phyloP scores from a whole-genome alignment of 2,113 vertebrate species.

The Triplophysa siluroides region DNA sequence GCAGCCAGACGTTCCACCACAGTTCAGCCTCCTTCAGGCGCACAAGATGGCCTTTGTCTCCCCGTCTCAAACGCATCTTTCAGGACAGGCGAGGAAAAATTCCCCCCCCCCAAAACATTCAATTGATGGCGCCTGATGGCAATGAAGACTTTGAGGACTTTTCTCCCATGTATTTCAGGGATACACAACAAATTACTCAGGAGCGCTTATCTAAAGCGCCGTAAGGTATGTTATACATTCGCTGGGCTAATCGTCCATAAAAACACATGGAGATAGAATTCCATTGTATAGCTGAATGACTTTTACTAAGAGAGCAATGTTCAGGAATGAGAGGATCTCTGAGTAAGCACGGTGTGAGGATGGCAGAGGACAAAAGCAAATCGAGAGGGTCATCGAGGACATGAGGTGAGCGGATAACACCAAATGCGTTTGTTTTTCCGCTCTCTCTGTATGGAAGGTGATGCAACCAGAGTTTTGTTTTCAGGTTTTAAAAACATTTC shows the following conservation, averaged over 20 bases:
- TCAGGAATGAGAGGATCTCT: neutral
- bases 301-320: neutral
- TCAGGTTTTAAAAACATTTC: no score
- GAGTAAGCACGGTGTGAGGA: neutral
- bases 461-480: no score
- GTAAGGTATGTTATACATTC: neutral
- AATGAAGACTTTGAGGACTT: slow-evolving; percentile 47
- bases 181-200: slow-evolving; percentile 17
- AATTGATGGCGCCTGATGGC: slow-evolving; percentile 56
- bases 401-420: neutral
- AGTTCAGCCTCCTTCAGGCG: slow-evolving; percentile 52
- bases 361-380: neutral
- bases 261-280: slow-evolving; percentile 23
- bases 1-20: slow-evolving; percentile 54
- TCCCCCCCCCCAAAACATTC: slow-evolving; percentile 46
- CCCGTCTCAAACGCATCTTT: slow-evolving; percentile 55
- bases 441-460: neutral
- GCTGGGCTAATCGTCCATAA: neutral
- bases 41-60: slow-evolving; percentile 59
- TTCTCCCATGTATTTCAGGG: slow-evolving; percentile 6
- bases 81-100: slow-evolving; percentile 49
- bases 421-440: slow-evolving; percentile 21
- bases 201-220: slow-evolving; percentile 21
- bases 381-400: slow-evolving; percentile 25
- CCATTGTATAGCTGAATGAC: slow-evolving; percentile 31